phyloP scores from a whole-genome alignment of 2,113 vertebrate genomes.

The Thermophis baileyi region DNA sequence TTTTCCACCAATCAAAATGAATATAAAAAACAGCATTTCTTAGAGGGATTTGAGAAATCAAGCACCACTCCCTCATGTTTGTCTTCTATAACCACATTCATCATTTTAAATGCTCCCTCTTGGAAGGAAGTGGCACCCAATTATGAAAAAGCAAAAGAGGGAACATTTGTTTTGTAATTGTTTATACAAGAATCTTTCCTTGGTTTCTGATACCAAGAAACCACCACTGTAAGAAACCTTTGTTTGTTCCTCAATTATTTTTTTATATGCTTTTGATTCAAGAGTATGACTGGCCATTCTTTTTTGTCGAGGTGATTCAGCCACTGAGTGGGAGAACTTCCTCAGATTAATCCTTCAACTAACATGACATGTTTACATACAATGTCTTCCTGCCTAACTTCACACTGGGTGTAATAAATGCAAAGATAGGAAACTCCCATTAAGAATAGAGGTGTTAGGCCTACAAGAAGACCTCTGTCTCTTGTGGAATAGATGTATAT shows the following conservation, averaged over 20 bases:
- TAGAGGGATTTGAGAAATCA: background rate
- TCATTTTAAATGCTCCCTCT: constrained; percentile 30
- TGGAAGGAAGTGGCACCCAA: background rate
- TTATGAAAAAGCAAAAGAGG: background rate
- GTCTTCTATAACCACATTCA: background rate
- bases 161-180: constrained; percentile 24
- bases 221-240: constrained; percentile 19
- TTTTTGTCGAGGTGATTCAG: constrained; percentile 22
- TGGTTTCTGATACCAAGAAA: constrained; percentile 31
- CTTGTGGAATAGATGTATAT: rapidly evolving
- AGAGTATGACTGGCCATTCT: constrained; percentile 3
- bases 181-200: constrained; percentile 24
- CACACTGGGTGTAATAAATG: background rate
- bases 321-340: constrained; percentile 16
- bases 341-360: constrained; percentile 27
- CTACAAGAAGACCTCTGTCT: background rate
- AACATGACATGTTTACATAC: constrained; percentile 23
- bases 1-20: background rate
- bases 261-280: background rate
- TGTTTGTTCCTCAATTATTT: constrained; percentile 36
- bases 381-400: constrained; percentile 29
- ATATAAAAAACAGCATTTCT: background rate
- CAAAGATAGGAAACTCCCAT: constrained; percentile 7
- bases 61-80: background rate
- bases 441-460: background rate